phyloP scores from a whole-genome alignment of 2,113 vertebrate genomes.

The Paracanthobrama guichenoti region DNA sequence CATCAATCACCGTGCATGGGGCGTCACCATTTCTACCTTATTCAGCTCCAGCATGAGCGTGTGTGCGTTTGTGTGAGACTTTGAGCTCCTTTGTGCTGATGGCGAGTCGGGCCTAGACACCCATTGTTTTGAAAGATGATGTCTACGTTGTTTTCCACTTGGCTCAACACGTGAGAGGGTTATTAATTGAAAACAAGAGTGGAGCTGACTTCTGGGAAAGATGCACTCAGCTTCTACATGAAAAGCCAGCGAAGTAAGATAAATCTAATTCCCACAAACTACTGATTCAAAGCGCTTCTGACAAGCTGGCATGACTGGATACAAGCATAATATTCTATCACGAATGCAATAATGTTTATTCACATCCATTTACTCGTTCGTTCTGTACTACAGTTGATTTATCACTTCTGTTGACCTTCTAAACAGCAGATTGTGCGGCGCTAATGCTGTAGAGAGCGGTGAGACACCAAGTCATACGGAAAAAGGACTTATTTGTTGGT shows the following conservation, averaged over 20 bases:
- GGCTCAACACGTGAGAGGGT: constrained; percentile 45
- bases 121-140: constrained; percentile 47
- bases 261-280: constrained; percentile 41
- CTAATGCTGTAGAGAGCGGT: not conserved
- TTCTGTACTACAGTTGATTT: constrained; percentile 37
- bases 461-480: not conserved
- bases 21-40: constrained; percentile 25
- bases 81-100: constrained; percentile 16
- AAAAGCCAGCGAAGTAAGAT: constrained; percentile 37
- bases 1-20: constrained; percentile 49
- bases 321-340: constrained; percentile 43
- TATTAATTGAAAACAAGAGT: constrained; percentile 52
- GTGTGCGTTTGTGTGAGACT: constrained; percentile 5
- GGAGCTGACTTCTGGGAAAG: constrained; percentile 49
- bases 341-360: constrained; percentile 46
- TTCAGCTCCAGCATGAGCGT: not conserved
- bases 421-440: constrained; percentile 19
- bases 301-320: constrained; percentile 43
- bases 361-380: constrained; percentile 37
- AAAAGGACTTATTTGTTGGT: constrained; percentile 22
- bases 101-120: constrained; percentile 21
- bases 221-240: constrained; percentile 41
- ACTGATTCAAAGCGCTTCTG: constrained; percentile 35
- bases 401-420: constrained; percentile 46
- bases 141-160: constrained; percentile 43